These are phyloP conservation scores for Sorex maritimensis DNA, from an alignment of 2,797 vertebrate species.

Conservation along the genomic window DNA sequence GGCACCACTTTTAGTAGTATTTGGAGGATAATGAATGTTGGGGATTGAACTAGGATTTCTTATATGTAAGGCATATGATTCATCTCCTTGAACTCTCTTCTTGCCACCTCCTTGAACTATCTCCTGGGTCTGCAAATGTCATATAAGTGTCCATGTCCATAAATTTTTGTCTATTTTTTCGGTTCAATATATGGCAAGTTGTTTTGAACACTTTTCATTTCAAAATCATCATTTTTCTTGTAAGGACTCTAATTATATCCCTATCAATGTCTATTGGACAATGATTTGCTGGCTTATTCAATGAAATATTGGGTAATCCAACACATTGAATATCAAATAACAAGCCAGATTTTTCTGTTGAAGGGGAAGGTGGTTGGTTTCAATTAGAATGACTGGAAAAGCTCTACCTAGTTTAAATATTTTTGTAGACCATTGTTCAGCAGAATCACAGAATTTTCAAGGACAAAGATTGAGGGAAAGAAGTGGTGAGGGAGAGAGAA, in stretches of 20 bases:
- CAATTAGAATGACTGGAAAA: neutral
- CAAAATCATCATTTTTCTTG: neutral
- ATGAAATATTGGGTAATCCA: neutral
- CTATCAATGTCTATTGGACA: neutral
- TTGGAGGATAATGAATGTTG: no score
- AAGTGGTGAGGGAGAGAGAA: neutral
- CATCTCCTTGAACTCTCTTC: no score
- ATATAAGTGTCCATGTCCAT: neutral
- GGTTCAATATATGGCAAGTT: neutral
- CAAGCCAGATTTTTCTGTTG: neutral
- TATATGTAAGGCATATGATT: no score
- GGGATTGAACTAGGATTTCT: no score
- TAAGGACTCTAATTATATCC: neutral
- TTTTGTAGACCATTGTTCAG: neutral
- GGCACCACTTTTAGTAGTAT: no score
- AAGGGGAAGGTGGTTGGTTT: neutral
- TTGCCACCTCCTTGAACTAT: no score
- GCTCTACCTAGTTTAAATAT: neutral
- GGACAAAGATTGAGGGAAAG: neutral
- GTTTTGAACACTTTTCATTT: conserved; percentile 26
- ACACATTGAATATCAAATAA: neutral
- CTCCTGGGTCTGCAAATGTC: neutral
- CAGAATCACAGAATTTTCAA: neutral
- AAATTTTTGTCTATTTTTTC: neutral
- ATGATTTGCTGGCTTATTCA: neutral